Conservation (phyloP, 2,113 vertebrate genomes). For the Carassius auratus region DNA sequence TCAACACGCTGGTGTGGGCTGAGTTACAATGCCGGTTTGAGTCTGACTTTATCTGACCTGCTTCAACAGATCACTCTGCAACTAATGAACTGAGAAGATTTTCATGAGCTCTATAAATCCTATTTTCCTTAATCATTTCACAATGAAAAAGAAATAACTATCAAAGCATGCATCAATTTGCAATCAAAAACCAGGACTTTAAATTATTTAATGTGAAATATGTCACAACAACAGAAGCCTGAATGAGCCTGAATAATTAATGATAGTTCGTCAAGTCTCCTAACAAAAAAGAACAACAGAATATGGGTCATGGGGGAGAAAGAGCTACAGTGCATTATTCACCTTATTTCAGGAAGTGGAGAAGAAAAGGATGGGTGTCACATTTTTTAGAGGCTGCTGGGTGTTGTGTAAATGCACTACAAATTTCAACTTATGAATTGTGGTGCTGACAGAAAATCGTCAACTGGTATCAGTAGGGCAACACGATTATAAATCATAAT, state of each 20-base stretch:
- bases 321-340: not conserved
- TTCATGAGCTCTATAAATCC: not conserved
- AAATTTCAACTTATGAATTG: not conserved
- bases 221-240: conserved; percentile 16
- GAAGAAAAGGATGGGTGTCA: not conserved
- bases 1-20: conserved; percentile 77
- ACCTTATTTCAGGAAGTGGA: not conserved
- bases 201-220: conserved; percentile 35
- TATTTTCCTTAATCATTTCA: not conserved
- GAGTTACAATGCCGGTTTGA: conserved; percentile 78
- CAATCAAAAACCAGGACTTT: conserved; percentile 3
- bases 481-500: no score
- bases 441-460: not conserved
- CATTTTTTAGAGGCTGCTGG: not conserved
- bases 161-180: not conserved
- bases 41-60: conserved; percentile 61
- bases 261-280: conserved; percentile 24
- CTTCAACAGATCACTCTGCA: not conserved
- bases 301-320: conserved; percentile 8
- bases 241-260: conserved; percentile 11
- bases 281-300: conserved; percentile 46
- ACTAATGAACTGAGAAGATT: conserved; percentile 48
- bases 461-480: not conserved
- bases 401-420: conserved; percentile 50
- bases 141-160: conserved; percentile 27